Evolutionary conservation across 1,140 invertebrate genomes (phyloP).

Genomic region (Magallana gigas): DNA sequence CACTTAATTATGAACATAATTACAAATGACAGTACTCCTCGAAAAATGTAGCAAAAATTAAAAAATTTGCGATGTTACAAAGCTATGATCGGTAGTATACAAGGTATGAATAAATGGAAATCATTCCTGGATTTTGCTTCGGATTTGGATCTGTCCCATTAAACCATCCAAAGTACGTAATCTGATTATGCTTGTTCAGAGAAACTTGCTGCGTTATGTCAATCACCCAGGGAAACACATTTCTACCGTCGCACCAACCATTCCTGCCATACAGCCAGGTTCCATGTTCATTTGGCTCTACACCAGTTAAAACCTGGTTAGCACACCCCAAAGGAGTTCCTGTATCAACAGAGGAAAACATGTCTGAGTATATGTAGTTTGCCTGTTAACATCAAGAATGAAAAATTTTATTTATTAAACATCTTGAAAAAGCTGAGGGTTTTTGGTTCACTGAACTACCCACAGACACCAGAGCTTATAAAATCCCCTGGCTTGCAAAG

Average conservation of each 20-base stretch:
- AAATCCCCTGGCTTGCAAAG: too few species aligned
- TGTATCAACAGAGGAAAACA: conserved; percentile 42
- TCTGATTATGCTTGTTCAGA: conserved; percentile 31
- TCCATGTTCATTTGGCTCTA: conserved; percentile 70
- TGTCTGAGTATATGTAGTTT: too few species aligned
- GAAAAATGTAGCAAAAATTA: too few species aligned
- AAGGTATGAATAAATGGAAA: conserved; percentile 64
- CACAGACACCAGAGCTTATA: too few species aligned
- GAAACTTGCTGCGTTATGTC: conserved; percentile 57
- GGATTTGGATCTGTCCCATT: conserved; percentile 64
- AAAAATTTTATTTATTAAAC: too few species aligned
- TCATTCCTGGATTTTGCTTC: conserved; percentile 63
- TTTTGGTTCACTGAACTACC: too few species aligned
- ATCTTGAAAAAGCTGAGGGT: too few species aligned
- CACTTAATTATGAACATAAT: too few species aligned
- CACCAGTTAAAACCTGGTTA: conserved; percentile 61
- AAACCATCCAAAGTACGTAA: conserved; percentile 63
- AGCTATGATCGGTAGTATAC: conserved; percentile 55
- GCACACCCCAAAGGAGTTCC: conserved; percentile 70
- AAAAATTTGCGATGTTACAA: not conserved
- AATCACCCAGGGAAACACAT: conserved; percentile 65
- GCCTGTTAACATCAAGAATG: too few species aligned
- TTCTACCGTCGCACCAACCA: conserved; percentile 70
- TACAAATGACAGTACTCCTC: too few species aligned
- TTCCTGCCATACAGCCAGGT: conserved; percentile 72